A percentile compares a stretch with the other conserved stretches of the same genome.
phyloP scores from a whole-genome alignment of 1,140 invertebrate genomes.

The Batillaria attramentaria region DNA sequence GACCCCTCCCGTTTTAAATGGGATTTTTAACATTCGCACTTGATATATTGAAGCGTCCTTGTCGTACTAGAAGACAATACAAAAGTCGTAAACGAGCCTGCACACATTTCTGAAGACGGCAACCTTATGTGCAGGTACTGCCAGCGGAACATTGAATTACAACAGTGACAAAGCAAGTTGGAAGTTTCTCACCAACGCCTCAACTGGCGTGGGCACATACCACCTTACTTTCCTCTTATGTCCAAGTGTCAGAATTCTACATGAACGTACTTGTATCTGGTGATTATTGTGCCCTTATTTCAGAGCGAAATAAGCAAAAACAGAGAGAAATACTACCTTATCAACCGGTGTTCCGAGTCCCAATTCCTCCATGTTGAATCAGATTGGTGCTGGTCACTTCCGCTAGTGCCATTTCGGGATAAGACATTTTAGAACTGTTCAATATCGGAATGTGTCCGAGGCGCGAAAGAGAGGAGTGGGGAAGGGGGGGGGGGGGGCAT shows the following conservation, averaged over 20 bases:
- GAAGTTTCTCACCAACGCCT: neutral
- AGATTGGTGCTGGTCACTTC: conserved; percentile 10
- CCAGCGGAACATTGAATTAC: too few relatives aligned
- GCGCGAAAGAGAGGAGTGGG: neutral
- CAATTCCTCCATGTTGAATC: conserved; percentile 11
- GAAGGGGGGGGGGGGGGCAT: too few relatives aligned
- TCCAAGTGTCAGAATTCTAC: too few relatives aligned
- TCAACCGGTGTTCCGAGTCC: conserved; percentile 16
- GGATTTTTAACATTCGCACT: too few relatives aligned
- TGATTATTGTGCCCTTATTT: neutral
- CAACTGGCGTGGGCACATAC: too few relatives aligned
- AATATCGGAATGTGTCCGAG: neutral
- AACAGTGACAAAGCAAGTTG: neutral
- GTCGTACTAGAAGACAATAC: too few relatives aligned
- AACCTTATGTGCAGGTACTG: too few relatives aligned
- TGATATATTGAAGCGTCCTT: too few relatives aligned
- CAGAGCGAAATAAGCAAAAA: neutral
- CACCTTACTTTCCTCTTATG: too few relatives aligned
- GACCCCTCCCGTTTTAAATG: too few relatives aligned
- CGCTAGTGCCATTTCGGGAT: neutral
- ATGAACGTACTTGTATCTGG: neutral
- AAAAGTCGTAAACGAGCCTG: too few relatives aligned
- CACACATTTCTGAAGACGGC: too few relatives aligned
- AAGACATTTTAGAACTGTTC: neutral
- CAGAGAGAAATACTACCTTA: neutral